Evolutionary conservation across 2,113 vertebrate species (phyloP), one percentile per base, ranked within the genome.

Genomic region (Conger conger): DNA sequence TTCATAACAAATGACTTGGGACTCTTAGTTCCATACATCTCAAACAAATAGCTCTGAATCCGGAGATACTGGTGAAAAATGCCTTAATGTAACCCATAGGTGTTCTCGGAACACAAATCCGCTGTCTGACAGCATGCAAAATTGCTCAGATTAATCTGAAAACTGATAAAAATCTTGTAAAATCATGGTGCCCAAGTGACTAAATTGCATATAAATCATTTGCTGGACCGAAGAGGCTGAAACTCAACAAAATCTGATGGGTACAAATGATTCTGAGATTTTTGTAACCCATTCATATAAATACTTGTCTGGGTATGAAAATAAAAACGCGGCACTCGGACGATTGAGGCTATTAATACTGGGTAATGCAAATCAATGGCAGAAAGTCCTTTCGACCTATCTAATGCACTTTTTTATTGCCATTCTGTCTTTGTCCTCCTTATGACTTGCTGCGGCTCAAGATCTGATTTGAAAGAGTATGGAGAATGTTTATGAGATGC

Each of bases 191-290:
- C 83, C 76, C 87, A 54, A 50, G 86, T 86, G 86, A 81, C 82
- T 87, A 90, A 91, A 89, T 87, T 88, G 87, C 84, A 89, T 86
- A 93, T 93, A 93, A 94, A 94, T 93, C 92, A 92, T 83, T 82
- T 57, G 79, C 79, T 54, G 37, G 53, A 84, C 40, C 84, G 85
- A 88, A 63, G 80, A 90, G 88, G 84, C 88, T 87, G 91, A 88
- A 89, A 82, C 88, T 85, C 82, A 88, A 76, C 76, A 85, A 88
- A 82, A 73, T 80, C 78, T 89, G 90, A 92, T 88, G 88, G 91
- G 89, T 90, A 91, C 89, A 92, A 93, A 93, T 90, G 86, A 83
- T 85, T 17, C 50, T n/a, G 80, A 86, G 82, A 87, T 90, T 85
- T 91, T 86, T 88, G 83, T 63, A 87, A 88, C 80, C 57, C 80